Percentiles rank a stretch among this genome's conserved stretches.
These are phyloP conservation scores for Caenorhabditis japonica DNA, from an alignment of 2,888 invertebrate genomes.

Conservation along the genomic window DNA sequence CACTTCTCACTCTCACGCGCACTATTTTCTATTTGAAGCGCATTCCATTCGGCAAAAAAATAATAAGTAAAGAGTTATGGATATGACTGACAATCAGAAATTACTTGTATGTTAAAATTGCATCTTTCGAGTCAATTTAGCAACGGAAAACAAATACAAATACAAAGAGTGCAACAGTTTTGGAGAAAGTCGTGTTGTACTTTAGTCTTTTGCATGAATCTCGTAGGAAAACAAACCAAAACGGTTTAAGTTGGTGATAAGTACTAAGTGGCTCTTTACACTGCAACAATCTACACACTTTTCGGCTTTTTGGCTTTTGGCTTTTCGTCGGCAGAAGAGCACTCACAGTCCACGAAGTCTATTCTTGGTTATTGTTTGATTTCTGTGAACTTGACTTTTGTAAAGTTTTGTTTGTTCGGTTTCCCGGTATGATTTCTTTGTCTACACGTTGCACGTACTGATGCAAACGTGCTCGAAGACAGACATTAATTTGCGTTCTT, in stretches of 20 bases:
- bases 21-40: too few species aligned
- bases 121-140: background rate
- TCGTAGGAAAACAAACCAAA: constrained; percentile 14
- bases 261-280: too few species aligned
- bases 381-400: too few species aligned
- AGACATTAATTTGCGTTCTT: too few species aligned
- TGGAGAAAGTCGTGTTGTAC: constrained; percentile 39
- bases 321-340: constrained; percentile 28
- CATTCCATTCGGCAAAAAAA: constrained; percentile 25
- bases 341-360: background rate
- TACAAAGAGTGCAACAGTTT: too few species aligned
- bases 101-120: background rate
- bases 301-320: constrained; percentile 22
- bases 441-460: background rate
- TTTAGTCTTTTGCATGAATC: constrained; percentile 30
- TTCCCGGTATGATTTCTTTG: background rate
- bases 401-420: constrained; percentile 11
- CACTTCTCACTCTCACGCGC: constrained; percentile 37
- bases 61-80: constrained; percentile 4
- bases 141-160: constrained; percentile 2
- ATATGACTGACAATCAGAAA: constrained; percentile 6
- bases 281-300: too few species aligned
- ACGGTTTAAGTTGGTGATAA: constrained; percentile 33
- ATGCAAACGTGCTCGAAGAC: too few species aligned
- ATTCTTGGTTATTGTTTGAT: too few species aligned